These are phyloP conservation scores for Bombus pascuorum DNA, from an alignment of 1,140 invertebrate species.

Conservation along the genomic window DNA sequence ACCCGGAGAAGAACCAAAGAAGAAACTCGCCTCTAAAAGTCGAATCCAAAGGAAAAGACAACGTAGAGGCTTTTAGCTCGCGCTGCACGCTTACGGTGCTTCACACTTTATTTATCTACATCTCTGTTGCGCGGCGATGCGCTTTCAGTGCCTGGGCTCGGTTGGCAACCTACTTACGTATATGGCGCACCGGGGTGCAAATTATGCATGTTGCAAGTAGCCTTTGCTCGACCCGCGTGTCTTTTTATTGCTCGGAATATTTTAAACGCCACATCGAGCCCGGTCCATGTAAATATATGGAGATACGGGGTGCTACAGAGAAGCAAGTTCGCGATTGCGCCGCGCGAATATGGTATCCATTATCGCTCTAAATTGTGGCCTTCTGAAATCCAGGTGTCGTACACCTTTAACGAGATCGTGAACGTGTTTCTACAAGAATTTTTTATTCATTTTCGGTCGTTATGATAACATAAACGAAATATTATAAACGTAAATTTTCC, in stretches of 20 bases:
- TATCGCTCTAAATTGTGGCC: slow-evolving; percentile 14
- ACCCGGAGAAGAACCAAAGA: neutral
- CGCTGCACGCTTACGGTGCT: slow-evolving; percentile 56
- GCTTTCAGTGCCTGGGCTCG: neutral
- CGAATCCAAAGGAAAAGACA: slow-evolving; percentile 5
- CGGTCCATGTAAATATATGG: slow-evolving; percentile 46
- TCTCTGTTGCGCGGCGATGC: slow-evolving; percentile 45
- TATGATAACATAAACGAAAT: neutral
- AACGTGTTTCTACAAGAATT: neutral
- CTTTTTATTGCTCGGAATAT: slow-evolving; percentile 44
- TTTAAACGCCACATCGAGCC: slow-evolving; percentile 28
- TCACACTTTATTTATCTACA: slow-evolving; percentile 76
- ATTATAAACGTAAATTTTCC: neutral
- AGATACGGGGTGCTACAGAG: neutral
- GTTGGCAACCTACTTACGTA: slow-evolving; percentile 68
- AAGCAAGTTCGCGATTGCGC: neutral
- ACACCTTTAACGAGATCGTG: neutral
- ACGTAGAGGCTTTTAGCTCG: slow-evolving; percentile 30
- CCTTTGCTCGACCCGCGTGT: slow-evolving; percentile 39
- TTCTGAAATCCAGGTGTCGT: neutral
- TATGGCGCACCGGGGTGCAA: slow-evolving; percentile 50
- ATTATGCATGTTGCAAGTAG: slow-evolving; percentile 37
- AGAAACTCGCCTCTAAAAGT: neutral
- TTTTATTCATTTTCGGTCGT: neutral
- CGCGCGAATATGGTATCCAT: slow-evolving; percentile 24